phyloP scores from a whole-genome alignment of 2,888 invertebrate genomes.

The Parelbella ahira region DNA sequence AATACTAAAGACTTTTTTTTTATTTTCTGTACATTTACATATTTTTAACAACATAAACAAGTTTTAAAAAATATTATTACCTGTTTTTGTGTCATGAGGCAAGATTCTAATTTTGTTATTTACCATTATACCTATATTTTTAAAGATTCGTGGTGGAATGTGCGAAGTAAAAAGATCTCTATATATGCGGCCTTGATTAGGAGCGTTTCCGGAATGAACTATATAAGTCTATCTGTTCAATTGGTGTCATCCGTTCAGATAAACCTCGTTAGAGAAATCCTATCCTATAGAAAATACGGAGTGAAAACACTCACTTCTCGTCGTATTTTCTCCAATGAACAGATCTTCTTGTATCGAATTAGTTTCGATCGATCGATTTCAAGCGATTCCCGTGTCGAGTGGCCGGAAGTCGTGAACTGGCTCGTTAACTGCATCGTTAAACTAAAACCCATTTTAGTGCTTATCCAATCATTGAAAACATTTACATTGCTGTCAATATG shows the following conservation, averaged over 20 bases:
- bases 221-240: conserved; percentile 3
- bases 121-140: too few species aligned
- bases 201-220: conserved; percentile 11
- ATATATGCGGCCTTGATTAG: too few species aligned
- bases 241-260: conserved; percentile 13
- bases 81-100: too few species aligned
- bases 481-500: conserved; percentile 11
- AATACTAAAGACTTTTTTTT: too few species aligned
- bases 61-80: too few species aligned
- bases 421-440: conserved; percentile 12
- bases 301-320: conserved; percentile 18
- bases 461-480: conserved; percentile 15
- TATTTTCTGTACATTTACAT: too few species aligned
- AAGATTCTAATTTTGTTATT: too few species aligned
- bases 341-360: conserved; percentile 17
- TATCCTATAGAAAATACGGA: conserved; percentile 12
- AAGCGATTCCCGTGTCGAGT: not conserved
- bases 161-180: too few species aligned
- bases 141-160: too few species aligned
- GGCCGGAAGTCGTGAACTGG: conserved; percentile 17
- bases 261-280: conserved; percentile 13
- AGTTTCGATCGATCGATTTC: conserved; percentile 14
- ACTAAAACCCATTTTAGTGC: conserved; percentile 10
- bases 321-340: conserved; percentile 12
- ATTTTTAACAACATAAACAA: too few species aligned